phyloP scores from a whole-genome alignment of 1,140 invertebrate species.

The Lethocerus indicus region DNA sequence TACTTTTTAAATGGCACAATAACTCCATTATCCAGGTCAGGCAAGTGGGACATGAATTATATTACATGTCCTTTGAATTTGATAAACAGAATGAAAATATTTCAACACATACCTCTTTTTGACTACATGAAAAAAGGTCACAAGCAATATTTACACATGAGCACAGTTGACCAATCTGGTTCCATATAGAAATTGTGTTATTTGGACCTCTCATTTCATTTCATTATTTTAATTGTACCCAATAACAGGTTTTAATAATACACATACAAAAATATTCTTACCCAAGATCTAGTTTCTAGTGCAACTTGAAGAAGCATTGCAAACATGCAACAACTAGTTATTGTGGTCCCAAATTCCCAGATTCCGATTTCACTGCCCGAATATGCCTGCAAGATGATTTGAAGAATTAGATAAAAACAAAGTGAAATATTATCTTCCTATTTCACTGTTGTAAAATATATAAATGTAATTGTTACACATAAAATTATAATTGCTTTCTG shows the following conservation, averaged over 20 bases:
- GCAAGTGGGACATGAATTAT: too few species aligned
- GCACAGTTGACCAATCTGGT: too few species aligned
- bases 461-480: background rate
- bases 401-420: background rate
- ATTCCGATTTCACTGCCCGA: conserved; percentile 60
- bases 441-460: background rate
- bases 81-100: too few species aligned
- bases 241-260: conserved; percentile 1
- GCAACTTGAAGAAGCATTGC: conserved; percentile 68
- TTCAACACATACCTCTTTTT: too few species aligned
- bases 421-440: background rate
- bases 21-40: too few species aligned
- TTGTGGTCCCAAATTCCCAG: conserved; percentile 77
- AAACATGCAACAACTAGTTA: conserved; percentile 67
- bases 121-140: too few species aligned
- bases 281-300: conserved; percentile 85
- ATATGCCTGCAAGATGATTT: conserved; percentile 40
- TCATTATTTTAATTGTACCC: too few species aligned
- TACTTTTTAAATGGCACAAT: too few species aligned
- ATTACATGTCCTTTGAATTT: too few species aligned
- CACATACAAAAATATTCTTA: conserved; percentile 31
- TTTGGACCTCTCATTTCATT: too few species aligned
- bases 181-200: too few species aligned
- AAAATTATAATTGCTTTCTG: conserved; percentile 2
- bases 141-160: too few species aligned